These are phyloP conservation scores for Euura lappo DNA, from an alignment of 1,140 invertebrate species.

Conservation along the genomic window DNA sequence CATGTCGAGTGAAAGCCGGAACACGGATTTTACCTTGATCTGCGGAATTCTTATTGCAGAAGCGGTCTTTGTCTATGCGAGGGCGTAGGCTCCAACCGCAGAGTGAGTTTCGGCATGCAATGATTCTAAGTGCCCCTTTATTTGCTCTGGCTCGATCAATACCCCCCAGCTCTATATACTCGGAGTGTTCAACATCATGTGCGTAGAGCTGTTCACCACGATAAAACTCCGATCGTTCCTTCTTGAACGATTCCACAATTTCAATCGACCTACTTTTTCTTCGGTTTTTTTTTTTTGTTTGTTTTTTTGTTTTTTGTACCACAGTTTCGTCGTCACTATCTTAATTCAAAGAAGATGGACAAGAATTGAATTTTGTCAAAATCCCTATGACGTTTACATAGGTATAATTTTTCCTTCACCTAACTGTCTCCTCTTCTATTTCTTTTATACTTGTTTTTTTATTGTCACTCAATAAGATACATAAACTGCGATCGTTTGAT, in stretches of 20 bases:
- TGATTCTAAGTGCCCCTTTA: conserved; percentile 18
- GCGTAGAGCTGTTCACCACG: conserved; percentile 6
- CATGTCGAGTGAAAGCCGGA: conserved; percentile 13
- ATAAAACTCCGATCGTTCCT: background rate
- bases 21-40: conserved; percentile 9
- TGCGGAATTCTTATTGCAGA: conserved; percentile 6
- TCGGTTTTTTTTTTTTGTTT: background rate
- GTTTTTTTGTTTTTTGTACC: too few species aligned
- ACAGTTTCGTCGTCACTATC: background rate
- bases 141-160: conserved; percentile 11
- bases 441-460: too few species aligned
- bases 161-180: background rate
- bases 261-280: background rate
- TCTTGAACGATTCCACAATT: conserved; percentile 2
- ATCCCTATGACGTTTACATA: too few species aligned
- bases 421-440: too few species aligned
- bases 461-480: too few species aligned
- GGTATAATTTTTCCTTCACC: too few species aligned
- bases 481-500: too few species aligned
- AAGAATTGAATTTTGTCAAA: background rate
- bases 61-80: conserved; percentile 12
- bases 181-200: conserved; percentile 2
- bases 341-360: background rate
- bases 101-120: conserved; percentile 15
- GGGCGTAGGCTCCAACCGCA: background rate